Evolutionary conservation across 2,888 invertebrate species (phyloP), one percentile per base, ranked within the genome.

Genomic region (Embidobia sp.): DNA sequence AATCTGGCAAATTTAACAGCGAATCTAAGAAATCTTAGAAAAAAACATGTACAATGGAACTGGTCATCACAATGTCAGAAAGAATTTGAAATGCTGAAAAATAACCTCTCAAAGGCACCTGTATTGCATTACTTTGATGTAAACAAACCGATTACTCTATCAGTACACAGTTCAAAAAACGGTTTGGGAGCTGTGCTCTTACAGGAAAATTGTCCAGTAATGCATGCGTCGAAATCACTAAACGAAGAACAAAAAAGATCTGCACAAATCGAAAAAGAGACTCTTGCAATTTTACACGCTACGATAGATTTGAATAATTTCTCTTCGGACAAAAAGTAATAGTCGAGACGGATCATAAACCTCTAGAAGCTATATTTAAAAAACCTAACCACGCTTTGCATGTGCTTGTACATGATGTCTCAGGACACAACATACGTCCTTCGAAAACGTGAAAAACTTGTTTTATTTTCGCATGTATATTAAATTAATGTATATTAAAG

Each of bases 321-420:
- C 4, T 33, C 3, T 33, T n/a, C 31, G 31, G 31, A 4, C 8
- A 33, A 33, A 2, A 8, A 2, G 4, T 7, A 1, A 11, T 33
- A n/a, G 31, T 33, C 10, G 31, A 33, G 10, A 33, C 10, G 1
- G 84, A 86, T 72, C 85, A 86, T 44, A 81, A 81, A 55, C 83
- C 85, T 6, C 37, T 57, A 0, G 29, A 46, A 1, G 46, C 59
- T 2, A 66, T 74, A 13, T 37, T 66, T 42, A 59, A 26, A 44
- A 75, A 67, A 46, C 40, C 40, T 2, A n/a, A n/a, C n/a, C n/a
- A n/a, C n/a, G n/a, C n/a, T n/a, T n/a, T n/a, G n/a, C n/a, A n/a
- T n/a, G n/a, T n/a, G n/a, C n/a, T n/a, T n/a, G n/a, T n/a, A n/a
- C n/a, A n/a, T n/a, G n/a, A n/a, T n/a, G n/a, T n/a, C n/a, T n/a